phyloP scores from a whole-genome alignment of 23 tunicate genomes.

The Botrylloides violaceus region DNA sequence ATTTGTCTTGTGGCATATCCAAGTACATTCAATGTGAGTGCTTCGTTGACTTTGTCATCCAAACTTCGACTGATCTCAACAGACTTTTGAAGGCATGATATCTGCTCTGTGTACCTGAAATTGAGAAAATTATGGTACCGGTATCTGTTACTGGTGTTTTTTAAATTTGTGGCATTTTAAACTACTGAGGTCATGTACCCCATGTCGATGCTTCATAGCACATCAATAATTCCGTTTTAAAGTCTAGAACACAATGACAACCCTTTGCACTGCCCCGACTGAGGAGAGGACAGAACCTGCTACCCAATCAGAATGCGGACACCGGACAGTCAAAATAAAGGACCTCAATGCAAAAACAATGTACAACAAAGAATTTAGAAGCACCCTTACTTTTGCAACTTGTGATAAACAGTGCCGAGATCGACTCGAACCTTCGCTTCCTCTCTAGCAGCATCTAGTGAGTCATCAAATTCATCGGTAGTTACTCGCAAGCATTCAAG shows the following conservation, averaged over 20 bases:
- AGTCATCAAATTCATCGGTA: constrained; percentile 16
- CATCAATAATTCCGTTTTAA: no score
- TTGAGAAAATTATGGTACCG: neutral
- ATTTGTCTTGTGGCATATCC: constrained; percentile 42
- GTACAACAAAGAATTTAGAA: no score
- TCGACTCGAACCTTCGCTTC: constrained; percentile 42
- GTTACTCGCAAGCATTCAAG: constrained; percentile 36
- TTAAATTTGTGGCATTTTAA: no score
- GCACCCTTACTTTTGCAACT: constrained; percentile 53
- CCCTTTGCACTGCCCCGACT: no score
- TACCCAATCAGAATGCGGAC: no score
- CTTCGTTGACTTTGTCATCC: constrained; percentile 22
- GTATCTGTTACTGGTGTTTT: no score
- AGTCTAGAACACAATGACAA: no score
- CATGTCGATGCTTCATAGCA: no score
- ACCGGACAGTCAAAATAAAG: no score
- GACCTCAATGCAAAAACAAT: no score
- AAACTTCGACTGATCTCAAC: constrained; percentile 28
- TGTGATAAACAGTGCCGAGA: constrained; percentile 47
- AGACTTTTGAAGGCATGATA: constrained; percentile 40
- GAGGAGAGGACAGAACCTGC: no score
- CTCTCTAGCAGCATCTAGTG: constrained; percentile 38
- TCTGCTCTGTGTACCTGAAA: constrained; percentile 35
- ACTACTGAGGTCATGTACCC: no score
- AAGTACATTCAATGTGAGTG: constrained; percentile 26